phyloP scores from a whole-genome alignment of 1,140 invertebrate genomes.

The Aphaenogaster ashmeadi region DNA sequence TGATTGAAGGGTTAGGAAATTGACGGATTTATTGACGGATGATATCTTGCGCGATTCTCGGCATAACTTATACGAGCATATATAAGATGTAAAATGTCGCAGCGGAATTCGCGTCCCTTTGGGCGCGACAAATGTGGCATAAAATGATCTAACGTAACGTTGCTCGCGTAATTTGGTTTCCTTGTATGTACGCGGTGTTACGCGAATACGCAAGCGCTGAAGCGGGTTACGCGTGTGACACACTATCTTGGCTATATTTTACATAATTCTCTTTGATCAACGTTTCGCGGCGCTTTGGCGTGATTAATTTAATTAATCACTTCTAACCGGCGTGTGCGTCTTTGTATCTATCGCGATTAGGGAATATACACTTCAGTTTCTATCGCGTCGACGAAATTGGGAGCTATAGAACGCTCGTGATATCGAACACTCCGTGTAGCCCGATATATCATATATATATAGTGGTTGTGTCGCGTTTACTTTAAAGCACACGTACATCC shows the following conservation, averaged over 20 bases:
- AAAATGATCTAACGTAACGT: constrained; percentile 19
- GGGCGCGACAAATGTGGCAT: not conserved
- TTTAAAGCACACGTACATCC: constrained; percentile 14
- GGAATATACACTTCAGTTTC: constrained; percentile 31
- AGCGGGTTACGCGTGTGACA: constrained; percentile 33
- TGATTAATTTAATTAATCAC: constrained; percentile 64
- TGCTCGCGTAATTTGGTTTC: constrained; percentile 33
- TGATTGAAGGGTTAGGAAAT: not conserved
- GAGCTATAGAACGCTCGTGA: not conserved
- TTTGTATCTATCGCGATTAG: constrained; percentile 45
- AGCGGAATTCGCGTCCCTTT: not conserved
- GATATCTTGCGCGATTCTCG: not conserved
- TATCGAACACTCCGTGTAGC: constrained; percentile 11
- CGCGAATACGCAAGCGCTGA: not conserved
- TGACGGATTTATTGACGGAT: not conserved
- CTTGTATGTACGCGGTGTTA: not conserved
- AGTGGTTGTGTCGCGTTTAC: not conserved
- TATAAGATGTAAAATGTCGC: constrained; percentile 5
- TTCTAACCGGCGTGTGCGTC: constrained; percentile 14
- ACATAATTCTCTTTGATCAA: constrained; percentile 59
- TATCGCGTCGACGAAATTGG: constrained; percentile 25
- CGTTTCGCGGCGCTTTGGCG: constrained; percentile 44
- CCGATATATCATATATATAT: not conserved
- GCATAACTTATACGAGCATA: not conserved
- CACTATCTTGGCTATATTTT: constrained; percentile 14